Conservation (phyloP, 2,113 vertebrate species). For the Eulemur macaco region DNA sequence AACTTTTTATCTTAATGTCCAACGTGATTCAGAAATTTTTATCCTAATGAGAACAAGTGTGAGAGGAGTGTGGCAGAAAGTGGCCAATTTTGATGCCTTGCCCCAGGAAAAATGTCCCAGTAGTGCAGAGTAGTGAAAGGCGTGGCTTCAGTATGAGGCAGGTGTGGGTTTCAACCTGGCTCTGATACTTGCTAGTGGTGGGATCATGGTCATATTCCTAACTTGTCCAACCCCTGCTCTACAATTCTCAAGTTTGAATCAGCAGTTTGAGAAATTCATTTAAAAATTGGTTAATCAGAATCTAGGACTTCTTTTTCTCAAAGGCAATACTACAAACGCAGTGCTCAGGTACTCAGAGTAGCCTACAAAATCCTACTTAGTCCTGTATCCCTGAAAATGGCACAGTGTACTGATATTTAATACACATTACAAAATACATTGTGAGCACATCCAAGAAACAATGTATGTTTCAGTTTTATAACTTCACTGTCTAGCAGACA, state of each 20-base stretch:
- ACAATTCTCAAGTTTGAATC: background rate
- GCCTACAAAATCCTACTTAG: background rate
- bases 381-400: background rate
- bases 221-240: background rate
- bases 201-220: background rate
- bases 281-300: background rate
- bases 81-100: background rate
- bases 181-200: background rate
- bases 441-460: background rate
- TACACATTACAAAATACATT: background rate
- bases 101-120: background rate
- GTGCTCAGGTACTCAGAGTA: background rate
- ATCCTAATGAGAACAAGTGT: background rate
- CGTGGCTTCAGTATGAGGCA: background rate
- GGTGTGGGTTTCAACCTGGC: background rate
- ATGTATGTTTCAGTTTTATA: background rate
- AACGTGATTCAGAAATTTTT: constrained; percentile 7
- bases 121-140: background rate
- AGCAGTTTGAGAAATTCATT: background rate
- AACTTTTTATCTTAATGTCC: background rate
- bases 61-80: background rate
- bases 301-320: background rate
- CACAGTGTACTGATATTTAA: background rate
- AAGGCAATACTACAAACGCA: background rate
- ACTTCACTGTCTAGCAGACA: background rate